Evolutionary conservation across 92 coral and sea anemone genomes (phyloP).

Genomic region (Palythoa caribaeorum): DNA sequence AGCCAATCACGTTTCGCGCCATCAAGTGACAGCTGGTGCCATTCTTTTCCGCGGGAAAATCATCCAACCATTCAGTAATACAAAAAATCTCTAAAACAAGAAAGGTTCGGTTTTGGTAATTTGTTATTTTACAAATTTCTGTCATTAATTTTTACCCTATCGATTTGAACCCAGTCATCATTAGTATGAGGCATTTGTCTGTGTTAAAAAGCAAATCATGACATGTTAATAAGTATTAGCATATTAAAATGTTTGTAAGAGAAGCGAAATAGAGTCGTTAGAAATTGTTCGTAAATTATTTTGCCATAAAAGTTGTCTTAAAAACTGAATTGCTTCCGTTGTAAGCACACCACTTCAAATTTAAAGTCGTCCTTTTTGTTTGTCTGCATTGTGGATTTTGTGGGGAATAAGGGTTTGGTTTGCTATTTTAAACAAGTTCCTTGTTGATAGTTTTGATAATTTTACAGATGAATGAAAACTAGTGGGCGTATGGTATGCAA

Average conservation of each 20-base stretch:
- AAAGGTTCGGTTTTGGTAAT: not conserved
- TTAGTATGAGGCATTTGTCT: not conserved
- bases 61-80: conserved; percentile 72
- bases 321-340: not conserved
- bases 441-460: conserved; percentile 72
- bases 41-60: conserved; percentile 91
- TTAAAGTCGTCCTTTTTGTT: not conserved
- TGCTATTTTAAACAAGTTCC: conserved; percentile 69
- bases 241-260: conserved; percentile 53
- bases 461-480: conserved; percentile 73
- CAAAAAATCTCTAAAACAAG: conserved; percentile 30
- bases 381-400: conserved; percentile 56
- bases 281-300: not conserved
- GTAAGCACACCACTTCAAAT: not conserved
- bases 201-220: conserved; percentile 11
- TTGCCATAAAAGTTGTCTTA: not conserved
- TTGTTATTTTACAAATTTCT: not conserved
- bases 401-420: conserved; percentile 51
- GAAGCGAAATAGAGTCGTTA: not conserved
- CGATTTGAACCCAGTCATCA: not conserved
- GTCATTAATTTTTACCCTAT: not conserved
- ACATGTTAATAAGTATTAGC: conserved; percentile 72
- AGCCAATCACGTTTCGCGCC: conserved; percentile 73
- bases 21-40: conserved; percentile 70
- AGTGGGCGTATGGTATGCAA: conserved; percentile 59